Percentiles rank a stretch among this genome's conserved stretches.
Evolutionary conservation across 2,113 vertebrate genomes (phyloP).

Genomic region (Onychorhynchus coronatus): DNA sequence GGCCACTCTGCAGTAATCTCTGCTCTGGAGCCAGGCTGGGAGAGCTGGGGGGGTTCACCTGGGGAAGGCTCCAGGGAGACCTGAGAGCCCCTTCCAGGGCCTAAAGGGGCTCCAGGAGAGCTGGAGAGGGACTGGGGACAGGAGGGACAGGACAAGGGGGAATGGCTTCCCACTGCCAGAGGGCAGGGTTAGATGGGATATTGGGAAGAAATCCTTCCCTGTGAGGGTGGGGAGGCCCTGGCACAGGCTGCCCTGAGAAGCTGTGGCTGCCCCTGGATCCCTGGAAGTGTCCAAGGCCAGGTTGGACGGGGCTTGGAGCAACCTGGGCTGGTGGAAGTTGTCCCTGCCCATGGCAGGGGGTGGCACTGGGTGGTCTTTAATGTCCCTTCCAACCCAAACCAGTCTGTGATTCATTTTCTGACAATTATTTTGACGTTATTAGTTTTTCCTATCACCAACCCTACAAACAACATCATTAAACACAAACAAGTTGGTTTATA

Average conservation of each 20-base stretch:
- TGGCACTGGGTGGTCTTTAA: neutral
- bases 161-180: neutral
- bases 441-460: neutral
- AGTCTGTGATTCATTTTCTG: neutral
- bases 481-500: neutral
- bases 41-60: neutral
- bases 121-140: neutral
- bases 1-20: neutral
- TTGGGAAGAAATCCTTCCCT: neutral
- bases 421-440: neutral
- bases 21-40: neutral
- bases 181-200: accelerated
- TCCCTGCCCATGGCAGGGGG: neutral
- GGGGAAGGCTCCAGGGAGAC: neutral
- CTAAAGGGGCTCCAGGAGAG: neutral
- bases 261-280: neutral
- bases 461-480: neutral
- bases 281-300: neutral
- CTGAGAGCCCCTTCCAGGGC: accelerated
- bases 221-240: accelerated
- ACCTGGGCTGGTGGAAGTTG: neutral
- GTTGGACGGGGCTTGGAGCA: neutral
- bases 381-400: neutral
- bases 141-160: neutral
- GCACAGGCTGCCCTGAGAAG: neutral